Evolutionary conservation across 2,797 vertebrate genomes (phyloP).

Genomic region (Danio aesculapii): DNA sequence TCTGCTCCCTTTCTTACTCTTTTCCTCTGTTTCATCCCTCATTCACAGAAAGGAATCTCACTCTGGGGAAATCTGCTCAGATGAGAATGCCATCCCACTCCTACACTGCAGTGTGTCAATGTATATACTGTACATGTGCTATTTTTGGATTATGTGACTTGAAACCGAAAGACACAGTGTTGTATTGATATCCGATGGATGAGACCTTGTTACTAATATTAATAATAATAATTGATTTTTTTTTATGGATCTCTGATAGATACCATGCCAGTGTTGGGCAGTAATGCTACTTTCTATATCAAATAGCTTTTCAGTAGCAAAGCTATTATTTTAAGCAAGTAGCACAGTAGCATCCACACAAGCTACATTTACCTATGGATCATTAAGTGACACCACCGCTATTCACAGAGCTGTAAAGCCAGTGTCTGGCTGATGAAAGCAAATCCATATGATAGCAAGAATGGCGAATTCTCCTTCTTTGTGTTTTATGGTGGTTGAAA

Average conservation of each 20-base stretch:
- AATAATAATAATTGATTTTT: background rate
- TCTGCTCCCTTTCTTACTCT: conserved; percentile 43
- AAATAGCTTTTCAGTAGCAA: too few relatives aligned
- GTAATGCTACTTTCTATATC: too few relatives aligned
- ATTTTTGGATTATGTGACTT: conserved; percentile 16
- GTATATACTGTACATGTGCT: conserved; percentile 30
- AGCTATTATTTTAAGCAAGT: too few relatives aligned
- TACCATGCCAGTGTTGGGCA: too few relatives aligned
- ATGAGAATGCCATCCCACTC: conserved; percentile 2
- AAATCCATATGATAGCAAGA: too few relatives aligned
- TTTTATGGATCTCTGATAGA: background rate
- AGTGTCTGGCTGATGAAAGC: too few relatives aligned
- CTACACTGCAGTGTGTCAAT: conserved; percentile 40
- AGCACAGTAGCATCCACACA: too few relatives aligned
- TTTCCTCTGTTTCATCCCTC: conserved; percentile 40
- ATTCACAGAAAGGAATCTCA: conserved; percentile 65
- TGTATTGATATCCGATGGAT: background rate
- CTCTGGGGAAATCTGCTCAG: conserved; percentile 69
- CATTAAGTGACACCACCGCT: too few relatives aligned
- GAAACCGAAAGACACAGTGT: background rate
- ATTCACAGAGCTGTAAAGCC: too few relatives aligned
- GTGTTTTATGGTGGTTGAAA: too few relatives aligned
- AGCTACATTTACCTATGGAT: too few relatives aligned
- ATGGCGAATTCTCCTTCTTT: too few relatives aligned
- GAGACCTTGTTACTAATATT: background rate